Evolutionary conservation across 30 jellyfish, hydroid and myxozoan genomes (phyloP), one percentile per base, ranked within the genome.

Genomic region (Turritopsis dohrnii): DNA sequence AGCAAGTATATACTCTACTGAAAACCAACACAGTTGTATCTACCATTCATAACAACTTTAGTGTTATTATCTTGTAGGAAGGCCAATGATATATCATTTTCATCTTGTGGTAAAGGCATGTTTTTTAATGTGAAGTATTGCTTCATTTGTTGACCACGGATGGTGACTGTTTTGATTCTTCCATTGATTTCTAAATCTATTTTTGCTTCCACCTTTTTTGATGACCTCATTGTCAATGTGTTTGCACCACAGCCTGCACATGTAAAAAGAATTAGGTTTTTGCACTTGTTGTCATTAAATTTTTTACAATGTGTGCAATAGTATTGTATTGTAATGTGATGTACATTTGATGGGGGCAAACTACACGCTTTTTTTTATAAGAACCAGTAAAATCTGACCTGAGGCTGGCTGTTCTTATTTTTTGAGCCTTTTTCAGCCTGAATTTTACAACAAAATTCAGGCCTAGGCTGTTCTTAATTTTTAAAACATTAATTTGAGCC

Each of bases 191-290:
- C 76, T 1, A 66, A 7, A 22, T 66, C 76, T 66, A 66, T 3
- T 17, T 66, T 66, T 22, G 76, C 76, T 66, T 66, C 76, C 8
- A 66, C 76, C 30, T 66, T 41, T 66, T 66, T 66, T n/a, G 28
- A n/a, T 22, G 30, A 1, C 8, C 76, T 22, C 28, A 66, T 66
- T 5, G 76, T 66, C 76, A 66, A 3, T 22, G 76, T n/a, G 17
- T 66, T 66, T 1, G 29, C 76, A 66, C 76, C 76, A 66, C 76
- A 66, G 76, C 29, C 28, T n/a, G 76, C 29, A 66, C 76, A 66
- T 1, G 28, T 22, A 17, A 66, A 66, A n/a, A 66, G 30, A 66
- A 66, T 66, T 66, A 1, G 76, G 76, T 66, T 66, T 3, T 7
- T 22, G 17, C 76, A n/a, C 4, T 66, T 25, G 17, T n/a, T 66